Percentiles rank a stretch among this genome's conserved stretches.
Conservation (phyloP, 64 coral and sea anemone genomes). For the Stichodactyla mertensii region DNA sequence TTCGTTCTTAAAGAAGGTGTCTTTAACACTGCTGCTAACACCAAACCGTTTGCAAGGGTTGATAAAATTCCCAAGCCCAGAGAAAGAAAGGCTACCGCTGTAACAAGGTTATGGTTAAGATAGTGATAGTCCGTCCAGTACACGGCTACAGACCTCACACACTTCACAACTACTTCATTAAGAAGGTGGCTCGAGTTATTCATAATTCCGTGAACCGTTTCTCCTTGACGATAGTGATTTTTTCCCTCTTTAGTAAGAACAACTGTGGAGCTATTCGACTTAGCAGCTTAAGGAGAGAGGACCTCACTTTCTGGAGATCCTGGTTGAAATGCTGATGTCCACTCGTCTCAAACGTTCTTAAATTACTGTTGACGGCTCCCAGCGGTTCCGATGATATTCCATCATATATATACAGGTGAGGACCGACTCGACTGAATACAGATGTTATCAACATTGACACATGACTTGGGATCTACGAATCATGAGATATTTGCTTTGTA, state of each 20-base stretch:
- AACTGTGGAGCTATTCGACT: background rate
- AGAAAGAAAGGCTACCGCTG: background rate
- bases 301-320: background rate
- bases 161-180: background rate
- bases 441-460: conserved; percentile 14
- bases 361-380: background rate
- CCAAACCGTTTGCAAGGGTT: background rate
- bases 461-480: conserved; percentile 1
- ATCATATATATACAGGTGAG: background rate
- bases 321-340: background rate
- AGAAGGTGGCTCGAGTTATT: background rate
- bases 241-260: background rate
- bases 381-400: background rate
- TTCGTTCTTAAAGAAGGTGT: conserved; percentile 1
- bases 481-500: conserved; percentile 11
- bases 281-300: background rate
- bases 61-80: background rate
- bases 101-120: background rate
- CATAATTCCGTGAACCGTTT: background rate
- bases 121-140: background rate
- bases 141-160: background rate
- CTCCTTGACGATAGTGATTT: background rate
- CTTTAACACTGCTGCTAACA: background rate
- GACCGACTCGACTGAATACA: background rate
- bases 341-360: background rate